phyloP scores from a whole-genome alignment of 2,888 invertebrate genomes.

The Caenorhabditis zanzibari region DNA sequence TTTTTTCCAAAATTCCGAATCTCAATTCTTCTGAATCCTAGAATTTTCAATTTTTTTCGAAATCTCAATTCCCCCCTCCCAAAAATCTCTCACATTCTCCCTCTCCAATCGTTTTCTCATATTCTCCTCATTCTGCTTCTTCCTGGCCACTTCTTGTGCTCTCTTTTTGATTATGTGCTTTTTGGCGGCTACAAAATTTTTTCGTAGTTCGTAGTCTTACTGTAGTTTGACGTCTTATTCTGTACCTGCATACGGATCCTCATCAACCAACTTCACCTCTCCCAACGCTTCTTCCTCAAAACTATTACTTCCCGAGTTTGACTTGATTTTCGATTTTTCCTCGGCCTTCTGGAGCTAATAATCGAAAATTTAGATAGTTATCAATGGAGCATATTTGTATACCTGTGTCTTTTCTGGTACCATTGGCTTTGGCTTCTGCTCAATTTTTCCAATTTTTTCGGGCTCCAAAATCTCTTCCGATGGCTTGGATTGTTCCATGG shows the following conservation, averaged over 20 bases:
- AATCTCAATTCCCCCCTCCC: too few species aligned
- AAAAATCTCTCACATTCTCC: conserved; percentile 20
- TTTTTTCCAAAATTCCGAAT: background rate
- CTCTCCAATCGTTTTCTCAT: conserved; percentile 4
- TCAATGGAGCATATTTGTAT: background rate
- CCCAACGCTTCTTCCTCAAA: conserved; percentile 33
- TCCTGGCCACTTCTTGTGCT: conserved; percentile 35
- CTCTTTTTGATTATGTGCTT: conserved; percentile 28
- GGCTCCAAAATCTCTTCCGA: background rate
- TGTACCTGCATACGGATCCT: conserved; percentile 31
- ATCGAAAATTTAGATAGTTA: background rate
- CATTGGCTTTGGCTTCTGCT: background rate
- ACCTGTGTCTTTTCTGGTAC: background rate
- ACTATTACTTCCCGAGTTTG: background rate
- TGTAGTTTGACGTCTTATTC: too few species aligned
- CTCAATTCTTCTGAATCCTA: background rate
- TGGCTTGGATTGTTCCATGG: background rate
- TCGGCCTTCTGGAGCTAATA: background rate
- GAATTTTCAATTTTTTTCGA: background rate
- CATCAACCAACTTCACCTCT: conserved; percentile 35
- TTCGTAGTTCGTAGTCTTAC: background rate
- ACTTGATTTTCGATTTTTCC: background rate
- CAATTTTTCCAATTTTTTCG: background rate
- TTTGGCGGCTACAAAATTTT: conserved; percentile 23
- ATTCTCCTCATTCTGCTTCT: conserved; percentile 32